Base-by-base conservation (phyloP, 2,113 vertebrate genomes). In the Hemicordylus capensis region DNA sequence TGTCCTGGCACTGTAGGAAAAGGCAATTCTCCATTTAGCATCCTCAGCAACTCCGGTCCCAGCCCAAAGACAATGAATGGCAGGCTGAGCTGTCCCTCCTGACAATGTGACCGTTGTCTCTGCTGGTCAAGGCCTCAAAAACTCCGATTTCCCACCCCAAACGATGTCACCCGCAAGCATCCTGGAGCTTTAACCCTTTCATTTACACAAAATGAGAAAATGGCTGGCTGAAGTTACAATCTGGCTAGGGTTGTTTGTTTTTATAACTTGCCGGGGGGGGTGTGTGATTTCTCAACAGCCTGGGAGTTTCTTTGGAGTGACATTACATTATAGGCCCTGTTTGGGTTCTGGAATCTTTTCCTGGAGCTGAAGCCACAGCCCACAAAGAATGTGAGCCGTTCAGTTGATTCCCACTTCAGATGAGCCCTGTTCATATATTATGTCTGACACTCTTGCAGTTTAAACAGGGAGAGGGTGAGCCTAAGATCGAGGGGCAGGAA, bases 1-100 rank as follows among this genome's bases (percentile, higher is more conserved):
- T 94, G 92, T 91, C 90, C 84, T 89, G 88, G 93, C 51, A 89
- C 75, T 80, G 66, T 2, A 90, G 84, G 89, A 92, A 94, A 94
- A 94, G 89, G 86, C 84, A 90, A 93, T 94, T 92, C 90, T 92
- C 89, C 93, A 89, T 92, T 94, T 91, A 94, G 89, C 85, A 91
- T 90, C 88, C 88, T 93, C 91, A 93, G 91, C 90, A 93, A 58
- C 86, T 92, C 42, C 0, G 90, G 91, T 93, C 91, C 92, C 83
- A 93, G 1, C 88, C 88, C 85, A 86, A 77, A 51, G 90, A 91
- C 91, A 90, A 93, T 88, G 89, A 93, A 87, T 93, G 90, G 87
- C 92, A 93, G 88, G 39, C 87, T 84, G 89, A 91, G 90, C 79
- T 91, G 94, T 83, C 92, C 90, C 89, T 87, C 85, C 88, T 92